Evolutionary conservation across 2,888 invertebrate genomes (phyloP).

Genomic region (Dryadula phaetusa): DNA sequence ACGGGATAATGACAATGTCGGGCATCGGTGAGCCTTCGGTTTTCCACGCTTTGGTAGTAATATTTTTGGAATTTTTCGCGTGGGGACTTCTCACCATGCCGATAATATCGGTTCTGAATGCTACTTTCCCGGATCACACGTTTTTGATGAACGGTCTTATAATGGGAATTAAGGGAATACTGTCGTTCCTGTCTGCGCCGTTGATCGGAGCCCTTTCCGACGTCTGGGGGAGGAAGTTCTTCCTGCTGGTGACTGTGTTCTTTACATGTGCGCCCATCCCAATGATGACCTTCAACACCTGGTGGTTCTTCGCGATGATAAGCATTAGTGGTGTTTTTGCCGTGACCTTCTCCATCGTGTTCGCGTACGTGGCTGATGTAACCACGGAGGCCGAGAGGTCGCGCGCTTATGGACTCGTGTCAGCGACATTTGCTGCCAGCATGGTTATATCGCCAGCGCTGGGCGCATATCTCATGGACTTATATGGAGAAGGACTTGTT

Average conservation of each 20-base stretch:
- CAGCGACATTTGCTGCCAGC: constrained; percentile 99
- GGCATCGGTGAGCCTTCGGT: constrained; percentile 98
- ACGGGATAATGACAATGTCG: constrained; percentile 93
- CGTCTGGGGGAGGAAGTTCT: constrained; percentile 99
- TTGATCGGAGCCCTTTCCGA: constrained; percentile 98
- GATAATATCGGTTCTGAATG: constrained; percentile 96
- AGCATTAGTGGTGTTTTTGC: constrained; percentile 99
- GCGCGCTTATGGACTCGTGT: constrained; percentile 98
- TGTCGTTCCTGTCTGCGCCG: constrained; percentile 99
- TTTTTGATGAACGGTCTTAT: constrained; percentile 99
- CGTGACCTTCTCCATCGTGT: constrained; percentile 99
- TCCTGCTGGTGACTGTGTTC: constrained; percentile 98
- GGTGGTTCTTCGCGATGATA: constrained; percentile 99
- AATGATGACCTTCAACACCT: constrained; percentile 99
- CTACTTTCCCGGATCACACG: constrained; percentile 99
- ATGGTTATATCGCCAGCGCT: constrained; percentile 99
- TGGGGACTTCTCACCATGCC: constrained; percentile 99
- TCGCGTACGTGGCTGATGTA: constrained; percentile 99
- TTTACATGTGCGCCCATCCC: constrained; percentile 99
- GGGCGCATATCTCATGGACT: constrained; percentile 94
- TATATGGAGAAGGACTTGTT: constrained; percentile 93
- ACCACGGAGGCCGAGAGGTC: constrained; percentile 98
- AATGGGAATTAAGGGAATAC: constrained; percentile 98
- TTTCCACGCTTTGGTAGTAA: constrained; percentile 99
- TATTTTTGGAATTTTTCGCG: constrained; percentile 99